Evolutionary conservation across 2,888 invertebrate genomes (phyloP).

Genomic region (Oscheius sp.): DNA sequence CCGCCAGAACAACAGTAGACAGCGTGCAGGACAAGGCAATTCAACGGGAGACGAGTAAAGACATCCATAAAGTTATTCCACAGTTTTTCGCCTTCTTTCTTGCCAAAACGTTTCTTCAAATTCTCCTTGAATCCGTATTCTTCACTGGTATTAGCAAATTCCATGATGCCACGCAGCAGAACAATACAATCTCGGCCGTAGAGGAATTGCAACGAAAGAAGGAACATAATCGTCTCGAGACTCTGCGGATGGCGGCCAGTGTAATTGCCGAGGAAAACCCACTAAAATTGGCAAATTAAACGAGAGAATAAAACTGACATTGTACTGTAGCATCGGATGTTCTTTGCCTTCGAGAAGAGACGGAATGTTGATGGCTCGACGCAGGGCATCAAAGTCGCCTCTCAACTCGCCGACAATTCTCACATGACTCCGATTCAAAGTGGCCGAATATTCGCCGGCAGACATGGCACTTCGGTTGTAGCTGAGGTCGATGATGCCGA

Average conservation of each 20-base stretch:
- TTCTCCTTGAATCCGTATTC: neutral
- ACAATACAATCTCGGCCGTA: neutral
- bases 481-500: neutral
- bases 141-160: neutral
- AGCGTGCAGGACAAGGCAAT: neutral
- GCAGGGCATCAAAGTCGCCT: neutral
- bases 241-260: neutral
- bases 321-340: neutral
- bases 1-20: slow-evolving; percentile 4
- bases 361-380: neutral
- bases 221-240: slow-evolving; percentile 1
- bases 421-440: neutral
- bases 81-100: neutral
- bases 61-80: neutral
- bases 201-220: neutral
- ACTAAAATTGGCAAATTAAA: neutral
- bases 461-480: neutral
- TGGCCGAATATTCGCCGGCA: neutral
- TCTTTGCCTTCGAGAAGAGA: neutral
- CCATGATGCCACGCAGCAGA: neutral
- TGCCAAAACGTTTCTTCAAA: neutral
- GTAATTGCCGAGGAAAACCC: neutral
- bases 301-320: too few species aligned
- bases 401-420: neutral
- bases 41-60: neutral